These are phyloP conservation scores for Tiliacea aurago DNA, from an alignment of 2,888 invertebrate species.

Conservation along the genomic window DNA sequence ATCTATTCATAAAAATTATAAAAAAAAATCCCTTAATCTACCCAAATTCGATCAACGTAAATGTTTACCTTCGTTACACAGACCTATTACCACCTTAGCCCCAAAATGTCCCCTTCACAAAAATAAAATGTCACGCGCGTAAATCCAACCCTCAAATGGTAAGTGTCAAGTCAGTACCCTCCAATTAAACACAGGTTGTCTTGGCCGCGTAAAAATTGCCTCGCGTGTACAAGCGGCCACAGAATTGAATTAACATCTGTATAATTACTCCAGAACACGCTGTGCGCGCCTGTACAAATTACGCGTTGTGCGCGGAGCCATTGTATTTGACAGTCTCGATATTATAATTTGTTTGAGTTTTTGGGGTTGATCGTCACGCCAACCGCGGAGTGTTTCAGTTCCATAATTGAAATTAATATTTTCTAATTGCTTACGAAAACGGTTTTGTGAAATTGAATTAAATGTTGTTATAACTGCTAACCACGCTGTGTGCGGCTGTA, in stretches of 20 bases:
- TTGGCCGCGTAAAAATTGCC: conserved; percentile 57
- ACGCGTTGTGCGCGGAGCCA: conserved; percentile 34
- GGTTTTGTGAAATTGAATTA: conserved; percentile 43
- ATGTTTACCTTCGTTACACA: conserved; percentile 43
- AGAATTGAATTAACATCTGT: conserved; percentile 72
- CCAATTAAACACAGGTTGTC: conserved; percentile 55
- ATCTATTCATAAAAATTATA: too few species aligned
- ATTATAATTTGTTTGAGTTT: conserved; percentile 39
- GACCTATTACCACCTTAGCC: conserved; percentile 32
- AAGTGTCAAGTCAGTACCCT: conserved; percentile 60
- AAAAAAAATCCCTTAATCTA: too few species aligned
- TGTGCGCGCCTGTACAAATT: conserved; percentile 48
- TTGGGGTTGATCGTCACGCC: conserved; percentile 49
- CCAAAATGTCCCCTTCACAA: conserved; percentile 36
- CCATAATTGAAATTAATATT: conserved; percentile 48
- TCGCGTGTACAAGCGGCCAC: conserved; percentile 66
- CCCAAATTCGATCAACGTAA: conserved; percentile 28
- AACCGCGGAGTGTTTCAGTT: conserved; percentile 22
- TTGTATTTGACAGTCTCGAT: conserved; percentile 42
- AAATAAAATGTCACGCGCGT: conserved; percentile 37
- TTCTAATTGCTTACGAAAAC: conserved; percentile 45
- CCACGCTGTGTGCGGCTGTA: conserved; percentile 41
- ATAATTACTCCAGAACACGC: conserved; percentile 55
- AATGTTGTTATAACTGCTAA: conserved; percentile 39
- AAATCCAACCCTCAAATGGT: conserved; percentile 47